Evolutionary conservation across 2,888 invertebrate species (phyloP), one percentile per base, ranked within the genome.

Genomic region (Dryomyza anilis): DNA sequence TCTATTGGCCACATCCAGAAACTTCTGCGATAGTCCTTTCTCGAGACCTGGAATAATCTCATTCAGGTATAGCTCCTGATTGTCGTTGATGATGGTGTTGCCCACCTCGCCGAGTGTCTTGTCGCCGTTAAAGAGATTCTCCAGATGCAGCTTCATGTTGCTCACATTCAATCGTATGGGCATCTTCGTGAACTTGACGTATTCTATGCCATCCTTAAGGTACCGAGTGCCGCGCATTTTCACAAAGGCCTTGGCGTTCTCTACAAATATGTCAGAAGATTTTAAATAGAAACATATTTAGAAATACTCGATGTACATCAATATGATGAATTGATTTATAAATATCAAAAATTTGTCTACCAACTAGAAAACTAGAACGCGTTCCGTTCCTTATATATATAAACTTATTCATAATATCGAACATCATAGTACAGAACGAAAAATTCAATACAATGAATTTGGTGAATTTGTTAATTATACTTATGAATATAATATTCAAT

Each of bases 1-100:
- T 59, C 79, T 74, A 72, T 83, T 83, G 5, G 83, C 81, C 33
- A 83, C 81, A 64, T 78, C 78, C 2, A 82, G 63, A 63, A 83
- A 84, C 65, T 81, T 81, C 58, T 79, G 75, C 4, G 83, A 80
- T 21, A 83, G 67, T 4, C 80, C 80, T 29, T 76, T 78, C 67
- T 83, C 83, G 55, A 83, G 70, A 3, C 84, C 83, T 0, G 83
- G 83, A 59, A 79, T 76, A 53, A 83, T 80, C 69, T 83, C 83
- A 60, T 72, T 77, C 30, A 83, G 70, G 66, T 83, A 83, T 14
- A 83, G 67, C 8, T 83, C 78, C 52, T 80, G 78, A 69, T 83
- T 82, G 30, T 83, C 77, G 66, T 83, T 84, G 62, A 83, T 82
- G 25, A 83, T 72, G 0, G 69, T 69, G 66, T 83, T 83, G 57